Conservation (phyloP, 2,797 vertebrate species). For the Sardinella longiceps region DNA sequence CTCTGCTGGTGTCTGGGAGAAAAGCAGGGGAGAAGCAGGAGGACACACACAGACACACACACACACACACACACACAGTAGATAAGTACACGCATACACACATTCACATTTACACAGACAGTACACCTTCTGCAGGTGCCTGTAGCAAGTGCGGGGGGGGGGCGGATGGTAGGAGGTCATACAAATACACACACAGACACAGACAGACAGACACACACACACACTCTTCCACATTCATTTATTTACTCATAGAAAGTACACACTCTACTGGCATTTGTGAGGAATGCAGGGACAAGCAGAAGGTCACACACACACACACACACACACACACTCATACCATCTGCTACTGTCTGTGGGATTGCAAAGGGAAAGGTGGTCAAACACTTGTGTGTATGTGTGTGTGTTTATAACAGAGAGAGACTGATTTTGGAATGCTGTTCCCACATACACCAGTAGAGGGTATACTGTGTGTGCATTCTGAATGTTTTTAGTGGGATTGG, state of each 20-base stretch:
- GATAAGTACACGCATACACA: neutral
- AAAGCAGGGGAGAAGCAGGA: neutral
- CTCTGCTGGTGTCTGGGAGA: slow-evolving; percentile 84
- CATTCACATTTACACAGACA: neutral
- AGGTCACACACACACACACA: neutral
- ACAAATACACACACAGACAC: neutral
- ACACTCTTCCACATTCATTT: too few relatives aligned
- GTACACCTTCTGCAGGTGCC: slow-evolving; percentile 77
- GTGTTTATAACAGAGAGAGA: too few relatives aligned
- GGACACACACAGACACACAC: neutral
- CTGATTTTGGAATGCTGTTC: too few relatives aligned
- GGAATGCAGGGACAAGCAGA: too few relatives aligned
- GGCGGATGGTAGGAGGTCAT: neutral
- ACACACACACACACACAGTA: neutral
- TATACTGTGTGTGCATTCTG: too few relatives aligned
- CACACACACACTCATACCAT: neutral
- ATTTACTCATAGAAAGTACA: neutral
- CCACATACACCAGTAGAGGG: too few relatives aligned
- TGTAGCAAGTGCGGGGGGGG: neutral
- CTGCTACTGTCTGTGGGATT: too few relatives aligned
- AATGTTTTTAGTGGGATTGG: too few relatives aligned
- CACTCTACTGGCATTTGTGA: too few relatives aligned
- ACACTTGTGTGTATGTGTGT: too few relatives aligned
- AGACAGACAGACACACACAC: neutral
- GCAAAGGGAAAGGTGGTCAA: too few relatives aligned